phyloP scores from a whole-genome alignment of 2,113 vertebrate species.

The Mesembrinibis cayennensis region DNA sequence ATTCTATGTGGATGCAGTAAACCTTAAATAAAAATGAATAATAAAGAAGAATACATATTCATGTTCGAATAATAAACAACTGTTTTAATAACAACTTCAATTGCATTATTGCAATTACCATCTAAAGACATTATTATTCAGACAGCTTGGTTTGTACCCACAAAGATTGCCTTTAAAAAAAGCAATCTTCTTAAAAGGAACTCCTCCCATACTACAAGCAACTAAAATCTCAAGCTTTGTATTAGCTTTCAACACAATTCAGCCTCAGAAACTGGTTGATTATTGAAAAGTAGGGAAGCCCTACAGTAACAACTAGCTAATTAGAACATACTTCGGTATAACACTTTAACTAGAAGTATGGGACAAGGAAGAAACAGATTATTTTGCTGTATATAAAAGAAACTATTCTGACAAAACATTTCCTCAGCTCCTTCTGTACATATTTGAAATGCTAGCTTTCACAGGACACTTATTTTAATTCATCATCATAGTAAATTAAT shows the following conservation, averaged over 20 bases:
- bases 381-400: neutral
- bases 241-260: neutral
- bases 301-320: neutral
- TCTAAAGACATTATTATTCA: neutral
- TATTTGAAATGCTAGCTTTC: neutral
- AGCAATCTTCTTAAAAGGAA: neutral
- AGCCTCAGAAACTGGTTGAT: neutral
- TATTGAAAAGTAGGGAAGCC: neutral
- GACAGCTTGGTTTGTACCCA: neutral
- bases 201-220: neutral
- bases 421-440: neutral
- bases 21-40: slow-evolving; percentile 73
- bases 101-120: neutral
- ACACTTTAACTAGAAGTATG: neutral
- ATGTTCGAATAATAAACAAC: neutral
- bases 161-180: neutral
- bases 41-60: neutral
- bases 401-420: neutral
- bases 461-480: neutral
- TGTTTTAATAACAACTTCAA: neutral
- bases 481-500: neutral
- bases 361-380: neutral
- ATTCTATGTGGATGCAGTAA: slow-evolving; percentile 93
- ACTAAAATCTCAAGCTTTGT: neutral
- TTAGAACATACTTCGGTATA: neutral